phyloP scores from a whole-genome alignment of 2,113 vertebrate genomes.

The Carassius gibelio region DNA sequence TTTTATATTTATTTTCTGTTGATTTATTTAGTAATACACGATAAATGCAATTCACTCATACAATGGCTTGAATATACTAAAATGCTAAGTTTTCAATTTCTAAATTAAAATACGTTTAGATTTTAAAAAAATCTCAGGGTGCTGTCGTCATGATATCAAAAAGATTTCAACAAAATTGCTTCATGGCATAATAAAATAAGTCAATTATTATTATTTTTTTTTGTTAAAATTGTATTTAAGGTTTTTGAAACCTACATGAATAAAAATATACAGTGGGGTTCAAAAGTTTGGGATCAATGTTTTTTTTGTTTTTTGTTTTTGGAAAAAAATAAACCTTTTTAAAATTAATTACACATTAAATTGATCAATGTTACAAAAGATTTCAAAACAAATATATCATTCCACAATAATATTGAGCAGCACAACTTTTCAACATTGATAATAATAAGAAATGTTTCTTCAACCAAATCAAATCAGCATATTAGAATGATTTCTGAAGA shows the following conservation, averaged over 20 bases:
- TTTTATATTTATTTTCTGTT: background rate
- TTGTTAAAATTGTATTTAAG: background rate
- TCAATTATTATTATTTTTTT: too few relatives aligned
- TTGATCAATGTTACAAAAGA: background rate
- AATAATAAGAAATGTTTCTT: too few relatives aligned
- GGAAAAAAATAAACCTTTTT: background rate
- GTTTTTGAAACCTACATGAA: background rate
- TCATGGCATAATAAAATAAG: too few relatives aligned
- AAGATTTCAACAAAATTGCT: too few relatives aligned
- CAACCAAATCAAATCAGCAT: background rate
- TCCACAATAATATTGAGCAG: background rate
- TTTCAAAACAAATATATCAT: background rate
- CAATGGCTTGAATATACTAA: background rate
- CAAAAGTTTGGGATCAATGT: too few relatives aligned
- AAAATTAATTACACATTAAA: background rate
- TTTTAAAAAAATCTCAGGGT: background rate
- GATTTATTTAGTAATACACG: background rate
- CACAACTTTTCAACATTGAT: too few relatives aligned
- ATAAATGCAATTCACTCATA: background rate
- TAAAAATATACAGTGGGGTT: too few relatives aligned
- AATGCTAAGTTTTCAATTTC: background rate
- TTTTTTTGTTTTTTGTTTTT: background rate
- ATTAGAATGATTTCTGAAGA: background rate
- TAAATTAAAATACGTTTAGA: background rate
- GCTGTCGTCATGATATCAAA: background rate